Evolutionary conservation across 2,888 invertebrate species (phyloP), one percentile per base, ranked within the genome.

Genomic region (Geophilus truncorum): DNA sequence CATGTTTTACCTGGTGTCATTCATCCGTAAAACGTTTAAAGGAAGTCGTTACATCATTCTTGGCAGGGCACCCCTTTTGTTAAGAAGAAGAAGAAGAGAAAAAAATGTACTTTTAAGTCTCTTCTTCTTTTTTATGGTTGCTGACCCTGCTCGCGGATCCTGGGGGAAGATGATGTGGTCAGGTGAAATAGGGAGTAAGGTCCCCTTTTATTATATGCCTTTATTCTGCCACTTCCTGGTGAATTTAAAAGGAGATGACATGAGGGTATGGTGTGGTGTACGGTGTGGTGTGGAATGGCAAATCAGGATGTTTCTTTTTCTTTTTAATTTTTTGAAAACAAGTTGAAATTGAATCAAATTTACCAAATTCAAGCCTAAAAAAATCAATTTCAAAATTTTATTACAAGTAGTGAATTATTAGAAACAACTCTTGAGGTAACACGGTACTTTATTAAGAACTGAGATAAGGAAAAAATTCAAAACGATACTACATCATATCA

Each of bases 1-100:
- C n/a, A n/a, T n/a, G n/a, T 25, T 28, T 70, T 10, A 9, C 28
- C 70, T 23, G 25, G 15, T 25, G 70, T 28, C 70, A 70, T 70
- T 70, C 70, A 70, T 70, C 70, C 25, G 25, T 70, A 10, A 28
- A 70, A 15, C 28, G 70, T 70, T 51, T 51, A 70, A 28, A 70
- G 70, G 70, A 70, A 70, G 70, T 70, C 70, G 70, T 70, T 70
- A 70, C 70, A 70, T 70, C 70, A 70, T 25, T 70, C 70, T 70
- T 70, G 70, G 70, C 70, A 70, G 70, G 28, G 70, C 70, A 70
- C 70, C 70, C 51, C 70, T 70, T 70, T 70, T 70, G 70, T 70
- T 51, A 28, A 70, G 28, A 28, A 70, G 70, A n/a, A 70, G 70
- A 70, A 70, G 12, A 70, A 51, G 18, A n/a, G 40, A 23, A 25